A percentile compares a stretch with the other conserved stretches of the same genome.
Conservation (phyloP, 1,140 invertebrate genomes). For the Heterodera carotae region DNA sequence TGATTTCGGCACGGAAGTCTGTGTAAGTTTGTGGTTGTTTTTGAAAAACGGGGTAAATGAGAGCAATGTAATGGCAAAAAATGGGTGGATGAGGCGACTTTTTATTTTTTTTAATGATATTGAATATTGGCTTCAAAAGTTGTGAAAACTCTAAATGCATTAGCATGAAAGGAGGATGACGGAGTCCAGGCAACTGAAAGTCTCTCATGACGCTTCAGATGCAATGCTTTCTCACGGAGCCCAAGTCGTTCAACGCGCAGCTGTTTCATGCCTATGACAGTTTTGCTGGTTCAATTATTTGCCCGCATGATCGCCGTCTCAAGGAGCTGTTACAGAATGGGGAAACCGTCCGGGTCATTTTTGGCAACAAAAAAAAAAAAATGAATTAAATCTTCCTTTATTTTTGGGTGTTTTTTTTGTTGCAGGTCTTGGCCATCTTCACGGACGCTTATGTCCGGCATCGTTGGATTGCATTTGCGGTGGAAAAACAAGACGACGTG, state of each 20-base stretch:
- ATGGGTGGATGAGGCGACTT: too few species aligned
- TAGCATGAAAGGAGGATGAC: too few species aligned
- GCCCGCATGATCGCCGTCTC: neutral
- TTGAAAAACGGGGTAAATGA: too few species aligned
- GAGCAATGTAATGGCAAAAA: too few species aligned
- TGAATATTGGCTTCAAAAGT: neutral
- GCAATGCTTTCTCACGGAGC: neutral
- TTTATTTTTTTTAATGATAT: neutral
- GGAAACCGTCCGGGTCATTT: neutral
- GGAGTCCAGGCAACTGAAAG: too few species aligned
- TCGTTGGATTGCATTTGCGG: slow-evolving; percentile 19
- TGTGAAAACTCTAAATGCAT: too few species aligned
- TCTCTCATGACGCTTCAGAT: too few species aligned
- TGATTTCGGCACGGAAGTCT: neutral
- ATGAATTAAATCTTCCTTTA: neutral
- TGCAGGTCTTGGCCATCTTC: slow-evolving; percentile 6
- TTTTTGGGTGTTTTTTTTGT: neutral
- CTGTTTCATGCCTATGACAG: neutral
- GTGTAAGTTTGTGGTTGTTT: neutral
- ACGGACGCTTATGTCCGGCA: slow-evolving; percentile 3
- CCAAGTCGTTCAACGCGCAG: neutral
- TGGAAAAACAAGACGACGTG: neutral
- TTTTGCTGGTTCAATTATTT: neutral
- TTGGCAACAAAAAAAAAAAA: too few species aligned
- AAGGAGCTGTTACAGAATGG: neutral